These are phyloP conservation scores for Homarus gammarus DNA, from an alignment of 2,888 invertebrate genomes.

Conservation along the genomic window DNA sequence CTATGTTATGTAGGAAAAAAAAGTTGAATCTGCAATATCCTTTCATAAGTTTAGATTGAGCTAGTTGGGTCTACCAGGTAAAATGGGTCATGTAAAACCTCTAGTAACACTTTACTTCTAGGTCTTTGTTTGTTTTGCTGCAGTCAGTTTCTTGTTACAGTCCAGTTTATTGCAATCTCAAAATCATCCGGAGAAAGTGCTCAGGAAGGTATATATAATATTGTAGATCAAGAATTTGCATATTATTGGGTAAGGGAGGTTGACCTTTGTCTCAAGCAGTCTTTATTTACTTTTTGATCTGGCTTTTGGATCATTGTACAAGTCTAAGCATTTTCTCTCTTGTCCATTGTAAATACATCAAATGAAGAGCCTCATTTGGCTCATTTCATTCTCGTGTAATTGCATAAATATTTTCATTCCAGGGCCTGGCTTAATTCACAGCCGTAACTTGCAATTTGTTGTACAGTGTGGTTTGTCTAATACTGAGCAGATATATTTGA, in stretches of 20 bases:
- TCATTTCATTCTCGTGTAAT: slow-evolving; percentile 31
- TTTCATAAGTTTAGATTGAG: slow-evolving; percentile 34
- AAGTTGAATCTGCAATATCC: slow-evolving; percentile 14
- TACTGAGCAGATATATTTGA: not conserved
- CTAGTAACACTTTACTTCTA: slow-evolving; percentile 13
- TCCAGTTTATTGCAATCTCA: slow-evolving; percentile 16
- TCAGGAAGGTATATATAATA: slow-evolving; percentile 26
- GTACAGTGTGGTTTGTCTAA: not conserved
- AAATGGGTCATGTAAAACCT: not conserved
- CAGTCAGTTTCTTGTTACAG: slow-evolving; percentile 25
- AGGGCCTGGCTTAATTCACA: slow-evolving; percentile 25
- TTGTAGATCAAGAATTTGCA: slow-evolving; percentile 1
- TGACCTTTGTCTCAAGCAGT: not conserved
- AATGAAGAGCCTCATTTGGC: not conserved
- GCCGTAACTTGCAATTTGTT: slow-evolving; percentile 4
- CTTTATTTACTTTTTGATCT: not conserved
- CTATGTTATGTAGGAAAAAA: slow-evolving; percentile 19
- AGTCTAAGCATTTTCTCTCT: slow-evolving; percentile 33
- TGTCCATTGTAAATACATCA: slow-evolving; percentile 35
- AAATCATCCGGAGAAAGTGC: slow-evolving; percentile 32
- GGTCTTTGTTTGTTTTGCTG: slow-evolving; percentile 15
- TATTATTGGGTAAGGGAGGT: slow-evolving; percentile 19
- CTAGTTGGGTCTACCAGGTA: slow-evolving; percentile 44
- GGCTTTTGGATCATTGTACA: slow-evolving; percentile 14
- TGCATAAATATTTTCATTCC: slow-evolving; percentile 36